Percentiles rank a stretch among this genome's conserved stretches.
Conservation (phyloP, 2,797 vertebrate species). For the Fratercula arctica region DNA sequence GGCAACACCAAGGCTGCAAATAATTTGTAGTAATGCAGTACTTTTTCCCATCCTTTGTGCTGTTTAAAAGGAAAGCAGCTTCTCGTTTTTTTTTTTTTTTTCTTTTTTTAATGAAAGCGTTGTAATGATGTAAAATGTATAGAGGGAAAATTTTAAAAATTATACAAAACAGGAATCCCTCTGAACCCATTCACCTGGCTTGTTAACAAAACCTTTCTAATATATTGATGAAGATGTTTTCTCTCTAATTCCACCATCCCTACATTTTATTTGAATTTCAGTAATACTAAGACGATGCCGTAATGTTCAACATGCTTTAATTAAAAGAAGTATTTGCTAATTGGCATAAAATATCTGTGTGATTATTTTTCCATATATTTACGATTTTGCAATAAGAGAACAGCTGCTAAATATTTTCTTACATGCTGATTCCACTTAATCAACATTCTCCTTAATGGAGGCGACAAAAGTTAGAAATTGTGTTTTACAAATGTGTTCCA, state of each 20-base stretch:
- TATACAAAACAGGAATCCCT: neutral
- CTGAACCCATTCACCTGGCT: slow-evolving; percentile 16
- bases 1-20: slow-evolving; percentile 48
- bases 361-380: slow-evolving; percentile 72
- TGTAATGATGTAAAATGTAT: neutral
- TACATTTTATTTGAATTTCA: slow-evolving; percentile 45
- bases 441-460: slow-evolving; percentile 49
- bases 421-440: slow-evolving; percentile 49
- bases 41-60: slow-evolving; percentile 45
- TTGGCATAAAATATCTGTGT: slow-evolving; percentile 69
- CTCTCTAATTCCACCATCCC: neutral
- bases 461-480: slow-evolving; percentile 33
- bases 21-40: slow-evolving; percentile 48
- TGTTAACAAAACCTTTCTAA: slow-evolving; percentile 55
- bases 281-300: neutral
- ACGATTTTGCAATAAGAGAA: slow-evolving; percentile 57
- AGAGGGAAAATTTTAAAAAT: slow-evolving; percentile 22
- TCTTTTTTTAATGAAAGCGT: neutral
- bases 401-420: slow-evolving; percentile 65
- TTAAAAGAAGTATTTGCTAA: slow-evolving; percentile 71
- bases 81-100: fast-evolving
- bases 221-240: slow-evolving; percentile 29
- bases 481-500: slow-evolving; percentile 3
- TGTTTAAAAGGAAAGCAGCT: slow-evolving; percentile 48
- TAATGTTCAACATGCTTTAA: slow-evolving; percentile 61